Percentiles rank a stretch among this genome's conserved stretches.
These are phyloP conservation scores for Rhyacophila brunnea DNA, from an alignment of 1,140 invertebrate species.

Conservation along the genomic window DNA sequence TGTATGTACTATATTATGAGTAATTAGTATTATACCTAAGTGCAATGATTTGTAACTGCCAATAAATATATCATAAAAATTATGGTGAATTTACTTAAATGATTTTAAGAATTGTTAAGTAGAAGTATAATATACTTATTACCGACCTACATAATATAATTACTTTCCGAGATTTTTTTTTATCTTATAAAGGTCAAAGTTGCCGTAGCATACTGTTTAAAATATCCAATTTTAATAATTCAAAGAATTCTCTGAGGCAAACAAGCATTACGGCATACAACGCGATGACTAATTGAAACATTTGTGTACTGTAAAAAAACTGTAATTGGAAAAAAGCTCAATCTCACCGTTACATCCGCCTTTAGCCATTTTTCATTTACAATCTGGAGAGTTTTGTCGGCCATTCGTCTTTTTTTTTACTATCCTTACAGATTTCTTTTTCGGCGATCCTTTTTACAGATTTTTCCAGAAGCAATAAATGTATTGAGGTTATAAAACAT, in stretches of 20 bases:
- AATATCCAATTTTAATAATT: neutral
- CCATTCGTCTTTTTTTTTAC: slow-evolving; percentile 26
- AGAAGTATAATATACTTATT: no score
- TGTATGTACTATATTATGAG: no score
- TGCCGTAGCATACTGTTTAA: no score
- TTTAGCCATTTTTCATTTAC: slow-evolving; percentile 22
- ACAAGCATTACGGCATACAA: slow-evolving; percentile 7
- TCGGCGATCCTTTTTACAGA: slow-evolving; percentile 1
- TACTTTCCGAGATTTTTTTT: no score
- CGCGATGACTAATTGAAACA: slow-evolving; percentile 27
- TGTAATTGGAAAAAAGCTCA: slow-evolving; percentile 24
- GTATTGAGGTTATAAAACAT: slow-evolving; percentile 9
- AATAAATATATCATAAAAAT: no score
- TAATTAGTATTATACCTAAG: no score
- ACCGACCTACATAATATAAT: no score
- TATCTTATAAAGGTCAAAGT: no score
- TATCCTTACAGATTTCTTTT: neutral
- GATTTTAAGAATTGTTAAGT: no score
- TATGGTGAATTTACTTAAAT: no score
- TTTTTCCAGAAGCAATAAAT: neutral
- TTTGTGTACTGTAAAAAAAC: slow-evolving; percentile 23
- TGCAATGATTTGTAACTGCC: no score
- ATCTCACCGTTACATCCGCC: slow-evolving; percentile 12
- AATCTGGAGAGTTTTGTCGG: slow-evolving; percentile 20
- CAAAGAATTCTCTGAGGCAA: neutral